Base-by-base conservation (phyloP, 2,113 vertebrate species). In the Laterallus jamaicensis region DNA sequence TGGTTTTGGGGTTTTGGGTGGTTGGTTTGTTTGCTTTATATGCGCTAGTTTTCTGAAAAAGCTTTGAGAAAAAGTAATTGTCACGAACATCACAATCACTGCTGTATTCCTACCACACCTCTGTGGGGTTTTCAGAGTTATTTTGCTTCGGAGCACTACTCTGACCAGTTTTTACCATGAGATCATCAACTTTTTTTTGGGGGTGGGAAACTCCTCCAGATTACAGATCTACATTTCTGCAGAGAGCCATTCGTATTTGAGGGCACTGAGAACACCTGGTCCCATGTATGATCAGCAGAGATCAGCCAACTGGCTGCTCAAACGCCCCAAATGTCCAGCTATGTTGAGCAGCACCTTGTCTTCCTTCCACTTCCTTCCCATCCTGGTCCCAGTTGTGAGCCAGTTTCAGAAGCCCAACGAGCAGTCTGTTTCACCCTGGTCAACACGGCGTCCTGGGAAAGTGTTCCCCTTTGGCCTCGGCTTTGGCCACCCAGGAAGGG, bases 371-470 rank as follows among this genome's bases (percentile, higher is more conserved):
- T 6, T 60, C 39, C 28, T 52, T 24, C 68, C n/a, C 29, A 39
- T 76, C 4, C 1, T 29, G 28, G 47, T 22, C 29, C 31, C 39
- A 39, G 37, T 6, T 9, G 3, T 3, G 15, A 10, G 26, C 8
- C 56, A 22, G 16, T 58, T 58, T 58, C 32, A 7, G 4, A 11
- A 22, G 32, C 9, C 17, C 2, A 1, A 10, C 5, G 29, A n/a
- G 22, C 1, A 11, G 9, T 8, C 16, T 32, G 3, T 5, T 86
- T 52, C 80, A 83, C 15, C 8, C 40, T 25, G n/a, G 3, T 66
- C 24, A 77, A 9, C 28, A 28, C 6, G 6, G 10, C 1, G 0
- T 28, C 37, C 52, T 6, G 3, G 28, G n/a, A 44, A 71, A 15
- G 20, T 10, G 7, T 32, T 47, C 5, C 8, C 13, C 55, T 68